phyloP scores from a whole-genome alignment of 2,113 vertebrate species.

The Gadus chalcogrammus region DNA sequence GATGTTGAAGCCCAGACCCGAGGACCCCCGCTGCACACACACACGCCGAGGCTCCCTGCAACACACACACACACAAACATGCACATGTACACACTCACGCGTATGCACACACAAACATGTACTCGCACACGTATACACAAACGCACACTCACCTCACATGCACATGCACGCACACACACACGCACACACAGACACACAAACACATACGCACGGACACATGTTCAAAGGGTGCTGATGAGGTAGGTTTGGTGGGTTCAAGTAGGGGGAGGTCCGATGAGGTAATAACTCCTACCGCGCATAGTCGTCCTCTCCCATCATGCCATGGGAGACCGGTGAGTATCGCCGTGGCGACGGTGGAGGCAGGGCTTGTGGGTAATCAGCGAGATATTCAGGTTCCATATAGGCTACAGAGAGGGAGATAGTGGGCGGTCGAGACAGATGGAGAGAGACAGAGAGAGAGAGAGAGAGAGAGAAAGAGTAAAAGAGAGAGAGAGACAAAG shows the following conservation, averaged over 20 bases:
- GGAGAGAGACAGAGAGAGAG: background rate
- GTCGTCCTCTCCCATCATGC: slow-evolving; percentile 83
- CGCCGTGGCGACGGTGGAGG: slow-evolving; percentile 83
- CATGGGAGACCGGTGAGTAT: slow-evolving; percentile 81
- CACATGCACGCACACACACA: background rate
- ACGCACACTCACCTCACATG: background rate
- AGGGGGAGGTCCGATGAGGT: background rate
- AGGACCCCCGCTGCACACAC: slow-evolving; percentile 82
- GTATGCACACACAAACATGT: too few species aligned
- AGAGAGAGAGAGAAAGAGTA: slow-evolving; percentile 1
- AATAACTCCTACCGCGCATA: slow-evolving; percentile 61
- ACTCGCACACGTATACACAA: too few species aligned
- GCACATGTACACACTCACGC: background rate
- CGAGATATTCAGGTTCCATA: slow-evolving; percentile 85
- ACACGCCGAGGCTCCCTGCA: slow-evolving; percentile 79
- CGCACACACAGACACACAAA: background rate
- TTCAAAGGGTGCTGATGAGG: background rate
- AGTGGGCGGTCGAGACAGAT: background rate
- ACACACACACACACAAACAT: slow-evolving; percentile 6
- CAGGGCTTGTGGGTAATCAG: slow-evolving; percentile 84
- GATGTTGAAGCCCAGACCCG: slow-evolving; percentile 87
- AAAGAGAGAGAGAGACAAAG: background rate
- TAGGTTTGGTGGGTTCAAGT: background rate
- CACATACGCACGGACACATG: background rate
- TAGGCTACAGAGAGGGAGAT: slow-evolving; percentile 70